Percentiles rank a stretch among this genome's conserved stretches.
phyloP scores from a whole-genome alignment of 2,888 invertebrate genomes.

The Spodoptera littoralis region DNA sequence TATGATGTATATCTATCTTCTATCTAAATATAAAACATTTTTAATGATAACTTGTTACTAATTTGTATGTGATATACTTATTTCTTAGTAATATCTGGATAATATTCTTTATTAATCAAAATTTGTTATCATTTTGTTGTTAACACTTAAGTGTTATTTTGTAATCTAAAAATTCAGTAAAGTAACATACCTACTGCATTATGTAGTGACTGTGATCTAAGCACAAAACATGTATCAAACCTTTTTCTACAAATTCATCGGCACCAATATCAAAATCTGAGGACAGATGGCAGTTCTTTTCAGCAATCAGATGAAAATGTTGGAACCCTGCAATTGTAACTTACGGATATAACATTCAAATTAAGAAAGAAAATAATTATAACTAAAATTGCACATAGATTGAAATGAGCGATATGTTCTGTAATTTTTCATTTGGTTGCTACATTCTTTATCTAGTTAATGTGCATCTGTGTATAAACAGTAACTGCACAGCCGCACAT shows the following conservation, averaged over 20 bases:
- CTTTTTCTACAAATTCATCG: constrained; percentile 20
- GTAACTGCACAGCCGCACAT: constrained; percentile 56
- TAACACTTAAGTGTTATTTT: constrained; percentile 15
- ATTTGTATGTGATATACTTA: constrained; percentile 36
- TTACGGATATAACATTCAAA: no score
- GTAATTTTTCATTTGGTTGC: constrained; percentile 47
- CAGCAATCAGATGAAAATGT: constrained; percentile 46
- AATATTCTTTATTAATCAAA: constrained; percentile 34
- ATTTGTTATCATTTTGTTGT: constrained; percentile 38
- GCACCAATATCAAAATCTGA: constrained; percentile 45
- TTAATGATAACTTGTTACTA: constrained; percentile 33
- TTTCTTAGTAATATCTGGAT: constrained; percentile 12
- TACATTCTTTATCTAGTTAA: constrained; percentile 25
- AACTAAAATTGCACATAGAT: no score
- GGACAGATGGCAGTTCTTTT: constrained; percentile 44
- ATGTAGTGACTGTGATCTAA: constrained; percentile 22
- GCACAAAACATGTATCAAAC: constrained; percentile 26
- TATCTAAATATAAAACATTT: constrained; percentile 19
- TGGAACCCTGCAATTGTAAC: neutral
- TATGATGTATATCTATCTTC: constrained; percentile 37
- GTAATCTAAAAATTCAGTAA: constrained; percentile 31
- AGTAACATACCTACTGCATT: constrained; percentile 14
- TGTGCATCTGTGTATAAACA: constrained; percentile 58
- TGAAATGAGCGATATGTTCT: neutral
- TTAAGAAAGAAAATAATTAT: no score